Evolutionary conservation across 2,113 vertebrate genomes (phyloP).

Genomic region (Gopherus evgoodei): DNA sequence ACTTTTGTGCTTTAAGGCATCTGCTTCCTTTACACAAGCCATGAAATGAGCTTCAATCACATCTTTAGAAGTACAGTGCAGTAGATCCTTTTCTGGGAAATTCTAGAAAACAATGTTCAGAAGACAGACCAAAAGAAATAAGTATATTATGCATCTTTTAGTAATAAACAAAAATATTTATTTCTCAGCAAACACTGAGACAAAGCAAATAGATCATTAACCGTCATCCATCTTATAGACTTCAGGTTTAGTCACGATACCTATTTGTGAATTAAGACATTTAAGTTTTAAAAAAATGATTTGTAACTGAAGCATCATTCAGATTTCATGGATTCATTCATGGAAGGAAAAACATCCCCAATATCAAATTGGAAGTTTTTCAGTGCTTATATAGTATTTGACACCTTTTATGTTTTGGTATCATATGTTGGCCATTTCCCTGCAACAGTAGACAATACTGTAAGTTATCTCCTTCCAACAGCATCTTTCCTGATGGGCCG

Average conservation of each 20-base stretch:
- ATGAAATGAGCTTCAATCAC: constrained; percentile 98
- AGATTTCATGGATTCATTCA: not conserved
- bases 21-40: constrained; percentile 99
- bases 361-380: not conserved
- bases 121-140: constrained; percentile 31
- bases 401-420: not conserved
- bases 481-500: not conserved
- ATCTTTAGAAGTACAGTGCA: constrained; percentile 93
- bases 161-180: not conserved
- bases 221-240: not conserved
- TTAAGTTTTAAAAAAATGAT: not conserved
- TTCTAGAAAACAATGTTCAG: constrained; percentile 79
- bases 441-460: not conserved
- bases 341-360: not conserved
- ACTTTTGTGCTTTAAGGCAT: constrained; percentile 98
- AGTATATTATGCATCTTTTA: not conserved
- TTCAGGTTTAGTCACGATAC: not conserved
- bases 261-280: not conserved
- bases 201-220: not conserved
- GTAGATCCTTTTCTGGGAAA: constrained; percentile 94
- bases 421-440: not conserved
- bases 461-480: not conserved
- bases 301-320: not conserved
- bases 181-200: not conserved
- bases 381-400: not conserved